phyloP scores from a whole-genome alignment of 2,888 invertebrate species.

The Drosophila phalerata region DNA sequence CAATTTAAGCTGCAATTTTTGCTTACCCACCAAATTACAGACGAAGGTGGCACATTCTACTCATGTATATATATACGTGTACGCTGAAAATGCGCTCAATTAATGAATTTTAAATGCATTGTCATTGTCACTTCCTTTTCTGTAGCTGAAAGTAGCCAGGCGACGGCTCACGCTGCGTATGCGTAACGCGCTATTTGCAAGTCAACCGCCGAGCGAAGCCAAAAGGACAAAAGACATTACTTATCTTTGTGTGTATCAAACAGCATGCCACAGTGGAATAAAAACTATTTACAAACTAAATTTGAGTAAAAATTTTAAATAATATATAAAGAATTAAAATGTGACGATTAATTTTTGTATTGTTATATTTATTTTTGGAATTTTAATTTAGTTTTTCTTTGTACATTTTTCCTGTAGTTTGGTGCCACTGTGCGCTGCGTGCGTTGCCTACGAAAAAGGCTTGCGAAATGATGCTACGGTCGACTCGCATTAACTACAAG shows the following conservation, averaged over 20 bases:
- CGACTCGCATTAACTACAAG: slow-evolving; percentile 72
- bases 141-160: slow-evolving; percentile 14
- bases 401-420: background rate
- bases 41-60: slow-evolving; percentile 13
- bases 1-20: slow-evolving; percentile 31
- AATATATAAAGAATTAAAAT: background rate
- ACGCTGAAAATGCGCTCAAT: slow-evolving; percentile 65
- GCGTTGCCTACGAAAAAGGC: slow-evolving; percentile 54
- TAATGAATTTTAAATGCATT: slow-evolving; percentile 76
- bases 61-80: background rate
- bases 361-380: background rate
- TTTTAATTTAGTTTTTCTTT: background rate
- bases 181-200: slow-evolving; percentile 67
- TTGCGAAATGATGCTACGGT: slow-evolving; percentile 49
- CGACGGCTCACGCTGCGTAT: slow-evolving; percentile 61
- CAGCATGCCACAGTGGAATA: slow-evolving; percentile 28
- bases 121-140: slow-evolving; percentile 60
- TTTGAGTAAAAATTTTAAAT: background rate
- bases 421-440: slow-evolving; percentile 58
- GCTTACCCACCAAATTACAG: slow-evolving; percentile 33
- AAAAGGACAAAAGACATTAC: slow-evolving; percentile 60
- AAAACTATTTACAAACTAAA: background rate
- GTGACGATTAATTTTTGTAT: background rate
- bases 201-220: slow-evolving; percentile 61
- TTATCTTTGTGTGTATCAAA: slow-evolving; percentile 54